Evolutionary conservation across 2,888 invertebrate species (phyloP), one percentile per base, ranked within the genome.

Genomic region (Eulithis prunata): DNA sequence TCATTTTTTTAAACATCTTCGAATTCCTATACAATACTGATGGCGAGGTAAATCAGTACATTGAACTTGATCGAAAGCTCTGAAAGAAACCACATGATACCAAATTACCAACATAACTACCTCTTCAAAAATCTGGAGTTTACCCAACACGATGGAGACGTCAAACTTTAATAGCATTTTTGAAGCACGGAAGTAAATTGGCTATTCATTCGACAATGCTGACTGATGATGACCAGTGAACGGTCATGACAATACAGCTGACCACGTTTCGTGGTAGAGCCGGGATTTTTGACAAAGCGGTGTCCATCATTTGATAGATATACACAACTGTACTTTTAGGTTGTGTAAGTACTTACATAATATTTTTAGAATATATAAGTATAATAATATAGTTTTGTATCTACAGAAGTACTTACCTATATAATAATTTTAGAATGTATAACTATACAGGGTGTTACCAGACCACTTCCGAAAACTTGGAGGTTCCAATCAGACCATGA

Each of bases 131-230:
- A 52, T 38, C 6, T n/a, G 4, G 7, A 36, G n/a, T 45, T 66
- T 61, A 68, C 57, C 62, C 54, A 64, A 57, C 46, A 63, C 60
- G 66, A 73, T 72, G 53, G 66, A 74, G 72, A 64, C 62, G 62
- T 74, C 68, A 71, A 58, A 43, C 21, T 12, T 73, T 69, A 72
- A 76, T 75, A 75, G 71, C 70, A 72, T 73, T 76, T 70, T 70
- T 80, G 79, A 82, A 82, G 68, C 66, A 75, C 78, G 78, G 80
- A 78, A 79, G 81, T 88, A 86, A 88, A 89, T 88, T 88, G 83
- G 77, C 83, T 83, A 88, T 90, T 89, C 83, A 87, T 61, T 28
- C 53, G 67, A 76, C 72, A 74, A 71, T 73, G 71, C 68, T 70
- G 70, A 72, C 68, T 72, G 77, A 75, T 77, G 70, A 72, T 72